Conservation (phyloP, 1,140 invertebrate species). For the Cyphomyrmex costatus region DNA sequence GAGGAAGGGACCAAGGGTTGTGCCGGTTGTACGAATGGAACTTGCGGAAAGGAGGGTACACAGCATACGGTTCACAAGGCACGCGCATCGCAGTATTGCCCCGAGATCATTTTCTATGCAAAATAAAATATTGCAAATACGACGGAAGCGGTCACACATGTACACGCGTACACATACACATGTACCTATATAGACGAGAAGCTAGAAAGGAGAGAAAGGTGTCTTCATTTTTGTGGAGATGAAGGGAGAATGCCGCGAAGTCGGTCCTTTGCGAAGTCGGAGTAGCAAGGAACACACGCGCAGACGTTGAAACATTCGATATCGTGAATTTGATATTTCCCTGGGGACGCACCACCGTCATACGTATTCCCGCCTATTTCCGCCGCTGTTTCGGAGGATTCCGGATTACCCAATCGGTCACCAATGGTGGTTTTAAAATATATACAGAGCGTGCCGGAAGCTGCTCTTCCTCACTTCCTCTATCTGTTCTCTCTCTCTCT, state of each 20-base stretch:
- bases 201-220: not conserved
- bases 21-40: conserved; percentile 56
- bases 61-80: conserved; percentile 43
- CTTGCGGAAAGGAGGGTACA: not conserved
- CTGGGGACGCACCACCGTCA: conserved; percentile 40
- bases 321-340: conserved; percentile 69
- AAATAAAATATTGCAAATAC: conserved; percentile 71
- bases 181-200: not conserved
- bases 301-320: conserved; percentile 57
- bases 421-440: conserved; percentile 54
- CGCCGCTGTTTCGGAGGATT: conserved; percentile 33
- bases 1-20: conserved; percentile 1
- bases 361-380: conserved; percentile 54
- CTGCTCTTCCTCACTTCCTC: not conserved
- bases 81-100: conserved; percentile 60
- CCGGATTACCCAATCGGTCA: conserved; percentile 59
- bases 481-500: not conserved
- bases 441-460: conserved; percentile 49
- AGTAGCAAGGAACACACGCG: conserved; percentile 48
- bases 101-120: conserved; percentile 61
- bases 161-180: too few relatives aligned
- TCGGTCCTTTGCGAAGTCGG: conserved; percentile 22
- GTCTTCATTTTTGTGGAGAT: not conserved
- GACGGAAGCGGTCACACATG: conserved; percentile 33
- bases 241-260: conserved; percentile 23